phyloP scores from a whole-genome alignment of 2,797 vertebrate genomes.

The Harpagifer antarcticus region DNA sequence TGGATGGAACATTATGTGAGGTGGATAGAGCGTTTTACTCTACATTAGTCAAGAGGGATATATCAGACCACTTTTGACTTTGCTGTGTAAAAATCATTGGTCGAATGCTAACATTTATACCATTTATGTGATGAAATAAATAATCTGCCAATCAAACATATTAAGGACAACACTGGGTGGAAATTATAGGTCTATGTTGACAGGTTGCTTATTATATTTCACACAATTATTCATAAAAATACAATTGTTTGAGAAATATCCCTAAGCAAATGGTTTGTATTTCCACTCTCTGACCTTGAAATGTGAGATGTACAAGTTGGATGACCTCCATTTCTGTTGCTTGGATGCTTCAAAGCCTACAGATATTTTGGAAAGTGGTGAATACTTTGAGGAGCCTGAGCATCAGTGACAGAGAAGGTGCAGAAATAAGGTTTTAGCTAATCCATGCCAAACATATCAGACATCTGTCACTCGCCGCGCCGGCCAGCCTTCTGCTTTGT shows the following conservation, averaged over 20 bases:
- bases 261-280: slow-evolving; percentile 2
- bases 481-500: slow-evolving; percentile 71
- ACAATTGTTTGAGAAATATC: slow-evolving; percentile 12
- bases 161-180: neutral
- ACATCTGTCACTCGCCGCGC: slow-evolving; percentile 82
- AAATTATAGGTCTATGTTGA: neutral
- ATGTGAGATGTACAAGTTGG: slow-evolving; percentile 46
- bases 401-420: slow-evolving; percentile 74
- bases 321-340: slow-evolving; percentile 49
- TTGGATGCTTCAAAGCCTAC: slow-evolving; percentile 56
- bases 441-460: slow-evolving; percentile 82
- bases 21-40: slow-evolving; percentile 82
- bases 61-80: slow-evolving; percentile 78
- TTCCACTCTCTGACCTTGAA: slow-evolving; percentile 52
- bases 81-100: slow-evolving; percentile 64
- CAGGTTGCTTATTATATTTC: slow-evolving; percentile 1
- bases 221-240: neutral
- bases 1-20: slow-evolving; percentile 83
- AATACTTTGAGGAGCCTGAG: slow-evolving; percentile 73
- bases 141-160: slow-evolving; percentile 33
- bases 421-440: slow-evolving; percentile 81
- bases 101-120: slow-evolving; percentile 56
- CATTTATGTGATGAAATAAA: slow-evolving; percentile 52
- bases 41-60: slow-evolving; percentile 77
- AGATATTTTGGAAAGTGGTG: slow-evolving; percentile 65